phyloP scores from a whole-genome alignment of 1,140 invertebrate genomes.

The Elymnias hypermnestra region DNA sequence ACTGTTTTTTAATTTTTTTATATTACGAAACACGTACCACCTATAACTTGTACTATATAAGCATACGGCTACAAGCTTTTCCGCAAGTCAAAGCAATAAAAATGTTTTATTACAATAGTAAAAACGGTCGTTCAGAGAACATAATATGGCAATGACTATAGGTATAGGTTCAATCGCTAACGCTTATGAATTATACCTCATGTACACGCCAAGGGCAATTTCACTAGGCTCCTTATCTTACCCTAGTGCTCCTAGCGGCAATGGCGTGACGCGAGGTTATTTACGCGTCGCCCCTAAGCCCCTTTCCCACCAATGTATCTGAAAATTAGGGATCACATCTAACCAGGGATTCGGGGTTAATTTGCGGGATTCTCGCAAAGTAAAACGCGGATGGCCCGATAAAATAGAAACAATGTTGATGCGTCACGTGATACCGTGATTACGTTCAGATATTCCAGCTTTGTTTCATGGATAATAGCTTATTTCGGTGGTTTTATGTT shows the following conservation, averaged over 20 bases:
- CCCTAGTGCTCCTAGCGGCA: conserved; percentile 31
- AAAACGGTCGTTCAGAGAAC: too few species aligned
- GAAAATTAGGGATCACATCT: conserved; percentile 73
- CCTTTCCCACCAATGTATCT: conserved; percentile 71
- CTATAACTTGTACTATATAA: too few species aligned
- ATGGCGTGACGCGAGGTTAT: conserved; percentile 59
- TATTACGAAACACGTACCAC: too few species aligned
- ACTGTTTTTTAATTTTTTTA: too few species aligned
- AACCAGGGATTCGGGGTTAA: conserved; percentile 52
- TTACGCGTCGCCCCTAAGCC: conserved; percentile 71
- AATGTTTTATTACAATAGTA: too few species aligned
- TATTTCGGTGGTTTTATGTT: conserved; percentile 15
- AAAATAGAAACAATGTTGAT: conserved; percentile 33
- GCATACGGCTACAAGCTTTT: too few species aligned
- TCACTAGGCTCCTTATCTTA: conserved; percentile 53
- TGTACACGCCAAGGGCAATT: conserved; percentile 40
- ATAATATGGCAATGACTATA: too few species aligned
- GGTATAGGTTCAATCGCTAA: conserved; percentile 11
- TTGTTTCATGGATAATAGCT: conserved; percentile 19
- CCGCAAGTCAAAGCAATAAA: too few species aligned
- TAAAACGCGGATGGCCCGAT: conserved; percentile 30
- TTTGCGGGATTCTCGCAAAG: conserved; percentile 41
- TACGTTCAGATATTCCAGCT: conserved; percentile 20
- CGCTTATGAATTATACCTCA: conserved; percentile 22
- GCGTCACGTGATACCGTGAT: conserved; percentile 31